phyloP scores from a whole-genome alignment of 2,888 invertebrate genomes.

The Ichneumoninae sp. region DNA sequence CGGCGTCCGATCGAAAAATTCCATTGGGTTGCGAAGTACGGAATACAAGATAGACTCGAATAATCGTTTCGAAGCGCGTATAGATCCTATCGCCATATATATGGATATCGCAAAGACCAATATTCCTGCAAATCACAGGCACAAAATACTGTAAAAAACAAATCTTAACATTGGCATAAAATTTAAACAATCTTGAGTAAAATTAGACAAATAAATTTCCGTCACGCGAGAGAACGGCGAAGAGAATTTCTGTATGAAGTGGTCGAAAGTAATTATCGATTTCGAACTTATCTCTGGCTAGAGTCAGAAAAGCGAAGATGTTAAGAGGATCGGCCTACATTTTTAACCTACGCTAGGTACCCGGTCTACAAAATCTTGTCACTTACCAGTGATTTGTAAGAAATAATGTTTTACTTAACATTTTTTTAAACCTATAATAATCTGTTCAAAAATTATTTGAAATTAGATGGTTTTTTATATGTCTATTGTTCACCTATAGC shows the following conservation, averaged over 20 bases:
- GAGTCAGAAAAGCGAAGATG: background rate
- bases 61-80: conserved; percentile 87
- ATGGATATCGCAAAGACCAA: conserved; percentile 86
- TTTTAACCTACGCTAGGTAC: background rate
- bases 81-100: conserved; percentile 86
- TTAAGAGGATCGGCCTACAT: background rate
- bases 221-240: background rate
- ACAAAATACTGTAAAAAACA: conserved; percentile 31
- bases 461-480: background rate
- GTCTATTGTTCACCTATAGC: background rate
- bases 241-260: background rate
- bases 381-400: background rate
- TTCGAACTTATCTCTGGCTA: background rate
- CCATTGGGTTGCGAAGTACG: conserved; percentile 88
- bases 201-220: conserved; percentile 14
- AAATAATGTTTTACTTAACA: background rate
- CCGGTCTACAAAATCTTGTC: background rate
- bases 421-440: background rate
- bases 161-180: too few relatives aligned
- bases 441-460: background rate
- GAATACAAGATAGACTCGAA: conserved; percentile 86
- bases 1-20: conserved; percentile 90
- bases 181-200: background rate
- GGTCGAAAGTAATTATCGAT: background rate
- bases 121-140: conserved; percentile 82